Evolutionary conservation across 2,113 vertebrate species (phyloP), one percentile per base, ranked within the genome.

Genomic region (Alexandromys fortis): DNA sequence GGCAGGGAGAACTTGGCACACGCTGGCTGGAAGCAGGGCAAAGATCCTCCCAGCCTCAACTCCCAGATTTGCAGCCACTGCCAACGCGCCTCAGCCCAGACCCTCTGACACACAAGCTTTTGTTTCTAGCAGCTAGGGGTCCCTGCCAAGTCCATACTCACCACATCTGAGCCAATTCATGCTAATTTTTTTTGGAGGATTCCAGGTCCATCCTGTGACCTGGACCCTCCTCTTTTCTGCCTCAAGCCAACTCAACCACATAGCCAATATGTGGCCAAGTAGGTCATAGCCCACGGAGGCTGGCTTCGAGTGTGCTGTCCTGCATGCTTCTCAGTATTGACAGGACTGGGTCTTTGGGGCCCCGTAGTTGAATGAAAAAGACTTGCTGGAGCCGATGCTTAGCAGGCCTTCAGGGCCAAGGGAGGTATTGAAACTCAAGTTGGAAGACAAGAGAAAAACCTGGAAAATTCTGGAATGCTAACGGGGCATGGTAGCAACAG

Each of bases 321-420:
- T 0, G 1, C 68, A 30, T 33, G 16, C 75, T 47, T n/a, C 65
- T 47, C 0, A 16, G 88, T 58, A n/a, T 1, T 2, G 63, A 10
- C 49, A 3, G 11, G 52, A n/a, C 1, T 0, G 4, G 1, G 42
- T 1, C 28, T 47, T 0, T 0, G 3, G 75, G 75, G 67, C 35
- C 55, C 5, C 0, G 10, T 7, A 47, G n/a, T 7, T 24, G 14
- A 22, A 72, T 47, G 52, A 85, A 35, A 1, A 76, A 1, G 1
- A 1, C 76, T 13, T 6, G 35, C 2, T 1, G 49, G 14, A 35
- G 26, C 42, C 0, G 0, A 67, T 26, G 28, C 24, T 42, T 1
- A 3, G 58, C 0, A 12, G 30, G 5, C 68, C 33, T 16, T 2
- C 13, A 16, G 11, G 33, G 10, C 24, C 3, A 76, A 35, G 49